Percentiles rank a stretch among this genome's conserved stretches.
These are phyloP conservation scores for Theristicus caerulescens DNA, from an alignment of 2,113 vertebrate species.

Conservation along the genomic window DNA sequence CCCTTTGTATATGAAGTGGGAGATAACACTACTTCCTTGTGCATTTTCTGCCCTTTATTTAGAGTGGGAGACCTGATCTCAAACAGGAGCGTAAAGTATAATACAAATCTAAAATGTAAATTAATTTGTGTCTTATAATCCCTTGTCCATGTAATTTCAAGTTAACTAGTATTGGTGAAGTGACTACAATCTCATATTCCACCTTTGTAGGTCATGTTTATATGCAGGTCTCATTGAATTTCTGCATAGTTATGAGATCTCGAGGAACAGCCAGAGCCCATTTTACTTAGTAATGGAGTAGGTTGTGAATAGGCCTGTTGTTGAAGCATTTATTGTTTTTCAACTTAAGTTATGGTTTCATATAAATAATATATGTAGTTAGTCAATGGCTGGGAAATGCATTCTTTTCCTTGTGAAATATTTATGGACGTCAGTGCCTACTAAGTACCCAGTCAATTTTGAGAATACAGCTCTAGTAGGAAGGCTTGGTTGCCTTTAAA, in stretches of 20 bases:
- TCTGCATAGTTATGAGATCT: background rate
- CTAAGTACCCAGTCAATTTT: conserved; percentile 73
- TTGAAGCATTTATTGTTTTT: conserved; percentile 71
- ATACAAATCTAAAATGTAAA: background rate
- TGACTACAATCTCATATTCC: background rate
- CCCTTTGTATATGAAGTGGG: background rate
- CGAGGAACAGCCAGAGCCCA: background rate
- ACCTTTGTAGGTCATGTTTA: background rate
- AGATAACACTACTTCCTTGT: background rate
- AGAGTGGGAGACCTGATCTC: background rate
- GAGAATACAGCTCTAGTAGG: background rate
- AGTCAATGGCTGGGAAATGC: conserved; percentile 72
- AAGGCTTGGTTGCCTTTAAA: conserved; percentile 15
- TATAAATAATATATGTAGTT: conserved; percentile 78
- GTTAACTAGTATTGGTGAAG: background rate
- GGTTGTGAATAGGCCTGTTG: conserved; percentile 34
- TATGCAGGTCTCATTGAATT: background rate
- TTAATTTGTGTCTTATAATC: background rate
- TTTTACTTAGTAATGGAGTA: conserved; percentile 41
- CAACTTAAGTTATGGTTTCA: conserved; percentile 77
- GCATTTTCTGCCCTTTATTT: background rate
- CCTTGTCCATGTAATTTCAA: background rate
- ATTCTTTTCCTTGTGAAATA: conserved; percentile 77
- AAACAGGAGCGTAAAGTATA: background rate
- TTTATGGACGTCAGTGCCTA: conserved; percentile 74